Evolutionary conservation across 2,797 vertebrate genomes (phyloP).

Genomic region (Scarus forsteni): DNA sequence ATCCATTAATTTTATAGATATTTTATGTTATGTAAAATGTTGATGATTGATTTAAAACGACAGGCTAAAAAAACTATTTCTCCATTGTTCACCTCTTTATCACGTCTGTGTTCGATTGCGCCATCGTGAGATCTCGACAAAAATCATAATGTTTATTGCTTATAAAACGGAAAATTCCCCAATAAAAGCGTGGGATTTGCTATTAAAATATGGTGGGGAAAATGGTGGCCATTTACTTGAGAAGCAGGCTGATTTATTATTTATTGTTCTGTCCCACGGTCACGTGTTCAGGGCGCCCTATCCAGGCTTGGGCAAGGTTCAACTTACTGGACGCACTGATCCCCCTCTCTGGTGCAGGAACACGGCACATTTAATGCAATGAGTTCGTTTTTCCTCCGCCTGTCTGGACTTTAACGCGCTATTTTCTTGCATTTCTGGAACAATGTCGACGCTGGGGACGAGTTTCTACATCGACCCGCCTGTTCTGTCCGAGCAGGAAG

Average conservation of each 20-base stretch:
- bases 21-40: not conserved
- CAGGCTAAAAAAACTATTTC: slow-evolving; percentile 35
- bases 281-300: slow-evolving; percentile 93
- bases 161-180: slow-evolving; percentile 90
- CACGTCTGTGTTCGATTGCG: slow-evolving; percentile 34
- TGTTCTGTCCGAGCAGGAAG: slow-evolving; percentile 91
- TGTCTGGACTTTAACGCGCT: slow-evolving; percentile 60
- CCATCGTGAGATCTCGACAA: slow-evolving; percentile 79
- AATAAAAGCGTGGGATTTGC: slow-evolving; percentile 94
- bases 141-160: slow-evolving; percentile 89
- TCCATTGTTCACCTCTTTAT: not conserved
- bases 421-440: slow-evolving; percentile 44
- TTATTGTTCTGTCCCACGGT: slow-evolving; percentile 96
- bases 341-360: slow-evolving; percentile 86
- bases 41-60: slow-evolving; percentile 42
- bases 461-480: slow-evolving; percentile 95
- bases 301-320: slow-evolving; percentile 90
- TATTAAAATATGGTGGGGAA: slow-evolving; percentile 97
- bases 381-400: slow-evolving; percentile 86
- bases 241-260: slow-evolving; percentile 97
- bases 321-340: slow-evolving; percentile 96
- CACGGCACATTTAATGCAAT: slow-evolving; percentile 82
- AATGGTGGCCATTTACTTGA: slow-evolving; percentile 96
- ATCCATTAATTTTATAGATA: slow-evolving; percentile 27
- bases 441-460: slow-evolving; percentile 94